Evolutionary conservation across 2,113 vertebrate species (phyloP), one percentile per base, ranked within the genome.

Genomic region (Micronisus gabar): DNA sequence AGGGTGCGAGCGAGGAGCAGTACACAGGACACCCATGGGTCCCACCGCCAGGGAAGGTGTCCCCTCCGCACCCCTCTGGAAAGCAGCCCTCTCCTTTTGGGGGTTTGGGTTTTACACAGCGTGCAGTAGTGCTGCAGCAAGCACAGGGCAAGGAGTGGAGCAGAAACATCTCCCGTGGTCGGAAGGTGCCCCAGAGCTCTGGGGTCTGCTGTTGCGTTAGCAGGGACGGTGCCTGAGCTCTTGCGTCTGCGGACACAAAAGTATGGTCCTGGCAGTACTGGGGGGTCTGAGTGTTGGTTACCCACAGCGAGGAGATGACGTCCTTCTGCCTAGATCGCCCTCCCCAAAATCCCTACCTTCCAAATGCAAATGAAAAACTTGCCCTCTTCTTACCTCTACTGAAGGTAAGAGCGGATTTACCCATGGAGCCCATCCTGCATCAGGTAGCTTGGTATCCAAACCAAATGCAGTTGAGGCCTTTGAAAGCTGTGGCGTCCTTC

Each of bases 1-100:
- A 58, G 52, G 27, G 17, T 66, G 52, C 3, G 2, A 79, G 34
- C 1, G 1, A 9, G 14, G 34, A 65, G 16, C 59, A 41, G 16
- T 55, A 38, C 56, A 22, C 34, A 32, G 72, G 45, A 26, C 56
- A 58, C 43, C 20, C 14, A 1, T 38, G 32, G 66, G 58, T 59
- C 43, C 72, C 15, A 15, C 40, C 2, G 1, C 34, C 2, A 1
- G 36, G 34, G 30, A 59, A 68, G 15, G 9, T 6, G 1, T 34
- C 6, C n/a, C 23, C n/a, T 6, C 43, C 19, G 52, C 43, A 29
- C 15, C 34, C 38, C 32, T 40, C 21, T 26, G 14, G 36, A 58
- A 81, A 73, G 36, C 32, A 58, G 9, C 55, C 26, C 17, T 59
- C 34, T 45, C 13, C n/a, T 30, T 72, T 16, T 40, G 29, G 30